Conservation (phyloP, 1,140 invertebrate species). For the Panulirus ornatus region DNA sequence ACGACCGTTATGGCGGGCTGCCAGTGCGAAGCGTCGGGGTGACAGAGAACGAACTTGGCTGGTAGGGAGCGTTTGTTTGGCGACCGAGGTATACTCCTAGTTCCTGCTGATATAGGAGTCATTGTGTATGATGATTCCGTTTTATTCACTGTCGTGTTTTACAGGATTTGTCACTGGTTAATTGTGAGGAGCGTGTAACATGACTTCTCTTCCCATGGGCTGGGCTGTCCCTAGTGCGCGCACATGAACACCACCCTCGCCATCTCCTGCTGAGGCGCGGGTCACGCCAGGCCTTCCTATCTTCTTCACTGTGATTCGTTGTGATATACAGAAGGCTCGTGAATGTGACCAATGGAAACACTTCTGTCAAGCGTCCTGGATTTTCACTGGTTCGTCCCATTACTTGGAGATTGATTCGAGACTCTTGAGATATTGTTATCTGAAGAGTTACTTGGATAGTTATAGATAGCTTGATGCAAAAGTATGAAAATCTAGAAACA, state of each 20-base stretch:
- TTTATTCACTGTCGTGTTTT: neutral
- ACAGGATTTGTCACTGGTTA: neutral
- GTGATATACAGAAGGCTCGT: conserved; percentile 59
- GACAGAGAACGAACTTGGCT: too few relatives aligned
- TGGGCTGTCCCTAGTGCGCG: neutral
- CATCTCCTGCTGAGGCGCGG: neutral
- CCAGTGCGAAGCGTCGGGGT: too few relatives aligned
- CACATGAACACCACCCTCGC: neutral
- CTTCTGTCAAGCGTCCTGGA: conserved; percentile 6
- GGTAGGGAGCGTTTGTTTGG: too few relatives aligned
- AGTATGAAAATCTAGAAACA: too few relatives aligned
- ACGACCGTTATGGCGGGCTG: too few relatives aligned
- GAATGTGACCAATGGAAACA: conserved; percentile 34
- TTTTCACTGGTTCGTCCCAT: neutral
- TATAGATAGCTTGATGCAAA: too few relatives aligned
- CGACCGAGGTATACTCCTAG: too few relatives aligned
- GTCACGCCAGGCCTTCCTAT: conserved; percentile 5
- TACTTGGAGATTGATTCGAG: neutral
- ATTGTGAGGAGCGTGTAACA: neutral
- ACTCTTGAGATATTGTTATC: neutral
- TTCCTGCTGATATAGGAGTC: too few relatives aligned
- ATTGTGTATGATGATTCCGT: too few relatives aligned
- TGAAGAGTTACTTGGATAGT: too few relatives aligned
- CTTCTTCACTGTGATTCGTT: conserved; percentile 44
- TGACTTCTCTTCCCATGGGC: neutral